Evolutionary conservation across 2,113 vertebrate genomes (phyloP), one percentile per base, ranked within the genome.

Genomic region (Actenoides hombroni): DNA sequence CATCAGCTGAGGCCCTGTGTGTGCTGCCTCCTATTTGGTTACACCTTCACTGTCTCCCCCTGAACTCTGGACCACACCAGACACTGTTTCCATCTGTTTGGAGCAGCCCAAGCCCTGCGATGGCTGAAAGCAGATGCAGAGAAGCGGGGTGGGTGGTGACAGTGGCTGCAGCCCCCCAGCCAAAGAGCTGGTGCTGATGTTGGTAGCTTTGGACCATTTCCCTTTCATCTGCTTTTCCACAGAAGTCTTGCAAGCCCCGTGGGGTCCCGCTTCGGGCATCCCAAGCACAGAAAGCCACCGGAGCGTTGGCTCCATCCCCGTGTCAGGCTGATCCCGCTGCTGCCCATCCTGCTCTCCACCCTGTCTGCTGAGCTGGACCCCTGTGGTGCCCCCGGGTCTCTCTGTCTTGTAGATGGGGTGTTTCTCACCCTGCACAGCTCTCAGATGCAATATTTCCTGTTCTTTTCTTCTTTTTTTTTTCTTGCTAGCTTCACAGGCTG

Each of bases 361-460:
- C 46, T 4, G 4, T 29, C 56, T 10, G 6, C 59, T 5, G 1
- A 11, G 48, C 44, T 18, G n/a, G 8, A 9, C 17, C 14, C 3
- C 29, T 13, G 2, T 0, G 0, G 31, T 16, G 5, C 48, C 8
- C 2, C 16, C 0, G 0, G 28, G 4, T 17, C 35, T 85, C 39
- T 59, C 14, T 16, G 46, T 59, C 63, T 28, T 40, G 0, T 10
- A 10, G 20, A 5, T 11, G 20, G 5, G 11, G 40, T 3, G 12
- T 53, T 54, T 29, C 56, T 39, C 40, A 31, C 67, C n/a, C 37
- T 49, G 75, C 49, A 31, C 53, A 54, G 49, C 63, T 67, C 68
- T 3, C 8, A 24, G 56, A 5, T 42, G 14, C 37, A 39, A 2
- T 11, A 13, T 68, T 53, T 78, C 44, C 53, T 28, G 3, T 29